Percentiles rank a stretch among this genome's conserved stretches.
phyloP scores from a whole-genome alignment of 1,140 invertebrate species.

The Trypoxylus dichotomus region DNA sequence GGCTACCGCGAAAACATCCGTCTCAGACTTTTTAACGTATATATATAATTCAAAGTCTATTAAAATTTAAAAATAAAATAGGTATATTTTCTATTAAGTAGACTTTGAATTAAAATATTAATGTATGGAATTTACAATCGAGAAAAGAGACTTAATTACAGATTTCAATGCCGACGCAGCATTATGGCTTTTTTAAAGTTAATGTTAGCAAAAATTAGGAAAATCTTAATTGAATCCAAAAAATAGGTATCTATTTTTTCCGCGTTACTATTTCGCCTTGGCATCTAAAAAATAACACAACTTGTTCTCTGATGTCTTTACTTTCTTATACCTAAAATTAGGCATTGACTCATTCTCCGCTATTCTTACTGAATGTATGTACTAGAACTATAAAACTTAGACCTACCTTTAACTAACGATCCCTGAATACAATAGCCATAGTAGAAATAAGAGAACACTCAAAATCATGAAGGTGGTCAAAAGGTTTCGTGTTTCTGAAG shows the following conservation, averaged over 20 bases:
- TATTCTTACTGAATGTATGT: neutral
- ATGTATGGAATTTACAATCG: too few relatives aligned
- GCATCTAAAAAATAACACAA: neutral
- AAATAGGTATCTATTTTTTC: neutral
- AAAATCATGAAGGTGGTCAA: neutral
- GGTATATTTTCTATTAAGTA: too few relatives aligned
- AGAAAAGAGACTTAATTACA: too few relatives aligned
- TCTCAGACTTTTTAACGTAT: too few relatives aligned
- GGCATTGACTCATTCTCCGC: neutral
- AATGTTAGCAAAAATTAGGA: neutral
- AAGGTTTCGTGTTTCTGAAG: neutral
- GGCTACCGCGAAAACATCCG: too few relatives aligned
- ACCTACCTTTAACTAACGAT: conserved; percentile 9
- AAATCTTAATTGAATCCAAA: neutral
- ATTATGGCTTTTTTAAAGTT: too few relatives aligned
- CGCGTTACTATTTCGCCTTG: neutral
- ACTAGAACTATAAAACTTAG: neutral
- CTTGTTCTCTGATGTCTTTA: neutral
- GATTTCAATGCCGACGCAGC: too few relatives aligned
- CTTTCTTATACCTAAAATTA: neutral
- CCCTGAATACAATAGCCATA: neutral
- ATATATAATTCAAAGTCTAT: too few relatives aligned
- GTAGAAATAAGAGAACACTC: neutral
- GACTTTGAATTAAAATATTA: too few relatives aligned
- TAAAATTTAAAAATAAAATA: too few relatives aligned